Percentiles rank a stretch among this genome's conserved stretches.
phyloP scores from a whole-genome alignment of 1,140 invertebrate genomes.

The Drosophila mayri region DNA sequence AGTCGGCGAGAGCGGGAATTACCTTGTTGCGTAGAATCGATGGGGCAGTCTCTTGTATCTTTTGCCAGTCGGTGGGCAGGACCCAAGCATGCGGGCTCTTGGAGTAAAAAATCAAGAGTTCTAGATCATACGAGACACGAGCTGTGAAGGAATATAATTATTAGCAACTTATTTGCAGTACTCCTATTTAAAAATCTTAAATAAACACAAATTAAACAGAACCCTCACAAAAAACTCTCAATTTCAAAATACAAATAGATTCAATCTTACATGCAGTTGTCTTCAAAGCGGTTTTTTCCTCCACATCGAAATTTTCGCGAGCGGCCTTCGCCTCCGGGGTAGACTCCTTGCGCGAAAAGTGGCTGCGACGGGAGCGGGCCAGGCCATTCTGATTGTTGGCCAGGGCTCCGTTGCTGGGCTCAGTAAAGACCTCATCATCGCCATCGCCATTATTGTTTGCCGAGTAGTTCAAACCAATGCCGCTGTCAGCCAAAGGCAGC shows the following conservation, averaged over 20 bases:
- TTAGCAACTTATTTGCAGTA: background rate
- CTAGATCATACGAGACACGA: constrained; percentile 78
- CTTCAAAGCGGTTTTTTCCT: constrained; percentile 53
- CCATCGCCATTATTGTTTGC: constrained; percentile 70
- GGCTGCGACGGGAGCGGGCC: constrained; percentile 81
- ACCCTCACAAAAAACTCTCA: background rate
- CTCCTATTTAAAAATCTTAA: background rate
- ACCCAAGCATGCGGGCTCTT: constrained; percentile 80
- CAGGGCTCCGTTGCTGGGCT: constrained; percentile 46
- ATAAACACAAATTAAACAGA: background rate
- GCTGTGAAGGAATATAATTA: constrained; percentile 36
- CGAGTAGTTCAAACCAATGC: constrained; percentile 77
- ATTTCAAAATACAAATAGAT: background rate
- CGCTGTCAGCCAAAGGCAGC: constrained; percentile 79
- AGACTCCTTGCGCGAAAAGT: constrained; percentile 84
- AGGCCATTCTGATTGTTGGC: constrained; percentile 71
- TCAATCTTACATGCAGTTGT: constrained; percentile 61
- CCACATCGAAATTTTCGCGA: constrained; percentile 56
- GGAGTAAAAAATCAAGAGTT: constrained; percentile 80
- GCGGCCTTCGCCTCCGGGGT: constrained; percentile 70
- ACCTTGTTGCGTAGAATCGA: constrained; percentile 84
- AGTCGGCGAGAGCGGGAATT: constrained; percentile 49
- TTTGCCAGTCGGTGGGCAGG: constrained; percentile 74
- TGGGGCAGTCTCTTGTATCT: constrained; percentile 73
- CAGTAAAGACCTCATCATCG: constrained; percentile 82